phyloP scores from a whole-genome alignment of 2,888 invertebrate genomes.

The Sinhomidia bicolor region DNA sequence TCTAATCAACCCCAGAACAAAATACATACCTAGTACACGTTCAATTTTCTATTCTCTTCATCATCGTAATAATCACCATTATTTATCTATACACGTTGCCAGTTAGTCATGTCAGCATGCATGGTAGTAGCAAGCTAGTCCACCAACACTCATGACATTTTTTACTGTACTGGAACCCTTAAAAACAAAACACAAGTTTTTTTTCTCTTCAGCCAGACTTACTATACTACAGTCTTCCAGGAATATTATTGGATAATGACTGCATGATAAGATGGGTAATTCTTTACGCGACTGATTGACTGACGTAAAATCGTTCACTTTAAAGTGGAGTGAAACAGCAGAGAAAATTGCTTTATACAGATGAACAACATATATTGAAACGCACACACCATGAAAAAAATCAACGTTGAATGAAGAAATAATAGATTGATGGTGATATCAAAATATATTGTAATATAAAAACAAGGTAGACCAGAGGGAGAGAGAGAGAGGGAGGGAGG shows the following conservation, averaged over 20 bases:
- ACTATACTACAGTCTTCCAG: conserved; percentile 45
- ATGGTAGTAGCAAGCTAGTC: neutral
- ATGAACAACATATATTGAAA: too few species aligned
- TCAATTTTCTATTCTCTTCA: conserved; percentile 21
- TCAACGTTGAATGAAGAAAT: neutral
- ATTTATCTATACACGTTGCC: too few species aligned
- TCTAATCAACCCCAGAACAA: conserved; percentile 54
- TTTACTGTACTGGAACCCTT: neutral
- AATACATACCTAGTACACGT: conserved; percentile 22
- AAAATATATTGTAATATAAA: too few species aligned
- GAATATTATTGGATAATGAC: conserved; percentile 67
- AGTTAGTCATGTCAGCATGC: neutral
- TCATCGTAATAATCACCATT: too few species aligned
- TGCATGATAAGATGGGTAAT: conserved; percentile 61
- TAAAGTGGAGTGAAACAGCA: conserved; percentile 15
- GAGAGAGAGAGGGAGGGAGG: neutral
- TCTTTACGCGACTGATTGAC: conserved; percentile 2
- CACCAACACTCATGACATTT: neutral
- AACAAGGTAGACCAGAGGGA: too few species aligned
- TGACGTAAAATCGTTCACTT: conserved; percentile 32
- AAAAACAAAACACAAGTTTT: neutral
- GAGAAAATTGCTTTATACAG: neutral
- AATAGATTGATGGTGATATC: neutral
- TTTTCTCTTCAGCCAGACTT: neutral
- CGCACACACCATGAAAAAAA: neutral